Evolutionary conservation across 2,797 vertebrate species (phyloP).

Genomic region (Phoxinus dragarum): DNA sequence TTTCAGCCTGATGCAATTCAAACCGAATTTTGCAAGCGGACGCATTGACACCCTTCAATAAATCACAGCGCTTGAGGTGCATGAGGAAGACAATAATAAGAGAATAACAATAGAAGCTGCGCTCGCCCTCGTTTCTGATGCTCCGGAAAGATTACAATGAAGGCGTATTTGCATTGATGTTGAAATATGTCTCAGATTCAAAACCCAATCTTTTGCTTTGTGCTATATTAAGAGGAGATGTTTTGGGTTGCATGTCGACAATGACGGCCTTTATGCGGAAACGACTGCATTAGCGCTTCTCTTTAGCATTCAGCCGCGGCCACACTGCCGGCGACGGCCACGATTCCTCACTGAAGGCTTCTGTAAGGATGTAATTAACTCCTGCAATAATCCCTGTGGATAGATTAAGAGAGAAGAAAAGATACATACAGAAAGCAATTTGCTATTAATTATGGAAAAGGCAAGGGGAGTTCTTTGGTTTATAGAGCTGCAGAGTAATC

Average conservation of each 20-base stretch:
- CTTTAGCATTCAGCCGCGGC: conserved; percentile 32
- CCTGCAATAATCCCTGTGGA: conserved; percentile 58
- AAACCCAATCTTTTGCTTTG: neutral
- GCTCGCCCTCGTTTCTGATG: conserved; percentile 17
- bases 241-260: neutral
- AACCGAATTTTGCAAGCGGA: neutral
- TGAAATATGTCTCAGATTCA: conserved; percentile 20
- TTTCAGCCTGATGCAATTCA: conserved; percentile 34
- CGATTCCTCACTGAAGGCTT: conserved; percentile 44
- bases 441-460: conserved; percentile 63
- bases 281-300: conserved; percentile 31
- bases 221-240: conserved; percentile 2
- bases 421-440: conserved; percentile 57
- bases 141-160: conserved; percentile 28
- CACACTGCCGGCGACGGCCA: neutral
- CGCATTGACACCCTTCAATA: conserved; percentile 48
- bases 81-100: conserved; percentile 38
- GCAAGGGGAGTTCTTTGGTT: conserved; percentile 51
- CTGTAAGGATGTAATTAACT: conserved; percentile 62
- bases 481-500: conserved; percentile 51
- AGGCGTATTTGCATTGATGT: conserved; percentile 12
- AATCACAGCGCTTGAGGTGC: conserved; percentile 26
- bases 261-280: neutral
- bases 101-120: conserved; percentile 38
- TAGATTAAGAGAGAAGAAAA: conserved; percentile 60